phyloP scores from a whole-genome alignment of 2,888 invertebrate species.

The Lapara coniferarum region DNA sequence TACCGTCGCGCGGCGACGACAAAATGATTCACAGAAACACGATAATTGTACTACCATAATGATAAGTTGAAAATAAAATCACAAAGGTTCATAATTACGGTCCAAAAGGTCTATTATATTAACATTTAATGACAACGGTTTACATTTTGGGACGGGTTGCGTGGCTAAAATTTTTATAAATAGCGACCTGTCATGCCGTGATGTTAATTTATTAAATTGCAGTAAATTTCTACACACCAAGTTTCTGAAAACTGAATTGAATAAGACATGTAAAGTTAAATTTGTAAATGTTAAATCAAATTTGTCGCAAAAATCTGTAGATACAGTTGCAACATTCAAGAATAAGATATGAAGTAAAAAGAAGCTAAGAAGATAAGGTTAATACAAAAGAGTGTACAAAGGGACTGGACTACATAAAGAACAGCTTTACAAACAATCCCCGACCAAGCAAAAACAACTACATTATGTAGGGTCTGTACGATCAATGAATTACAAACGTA shows the following conservation, averaged over 20 bases:
- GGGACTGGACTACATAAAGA: background rate
- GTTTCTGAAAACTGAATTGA: too few species aligned
- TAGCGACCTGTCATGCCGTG: background rate
- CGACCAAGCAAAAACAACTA: background rate
- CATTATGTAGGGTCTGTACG: background rate
- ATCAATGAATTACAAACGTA: background rate
- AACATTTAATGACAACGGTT: background rate
- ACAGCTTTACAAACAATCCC: background rate
- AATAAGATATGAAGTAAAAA: background rate
- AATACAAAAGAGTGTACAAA: background rate
- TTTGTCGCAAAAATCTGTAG: background rate
- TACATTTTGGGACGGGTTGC: background rate
- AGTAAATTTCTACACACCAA: too few species aligned
- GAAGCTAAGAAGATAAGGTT: background rate
- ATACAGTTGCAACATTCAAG: background rate
- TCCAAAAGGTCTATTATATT: conserved; percentile 7
- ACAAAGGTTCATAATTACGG: conserved; percentile 9
- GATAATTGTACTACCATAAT: conserved; percentile 13
- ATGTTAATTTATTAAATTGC: too few species aligned
- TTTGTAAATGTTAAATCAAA: too few species aligned
- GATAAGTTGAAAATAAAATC: conserved; percentile 14
- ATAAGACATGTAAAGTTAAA: too few species aligned
- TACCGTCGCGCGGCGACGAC: background rate
- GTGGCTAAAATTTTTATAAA: background rate
- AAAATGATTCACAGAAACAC: conserved; percentile 16